These are phyloP conservation scores for Lottia gigantea DNA, from an alignment of 2,888 invertebrate genomes.

Conservation along the genomic window DNA sequence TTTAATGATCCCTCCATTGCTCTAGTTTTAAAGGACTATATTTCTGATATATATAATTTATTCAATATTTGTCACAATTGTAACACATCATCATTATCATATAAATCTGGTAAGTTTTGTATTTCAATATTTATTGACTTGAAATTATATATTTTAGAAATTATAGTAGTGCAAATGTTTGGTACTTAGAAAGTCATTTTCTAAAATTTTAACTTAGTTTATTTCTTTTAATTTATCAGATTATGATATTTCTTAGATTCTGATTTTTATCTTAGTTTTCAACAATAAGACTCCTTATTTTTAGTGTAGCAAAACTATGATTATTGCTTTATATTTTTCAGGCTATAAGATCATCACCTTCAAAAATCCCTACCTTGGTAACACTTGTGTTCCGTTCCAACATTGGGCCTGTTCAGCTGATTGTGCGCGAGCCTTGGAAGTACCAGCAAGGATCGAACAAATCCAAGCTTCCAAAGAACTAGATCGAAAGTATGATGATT, in stretches of 20 bases:
- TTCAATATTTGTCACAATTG: constrained; percentile 69
- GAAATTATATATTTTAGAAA: neutral
- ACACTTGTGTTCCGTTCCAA: constrained; percentile 71
- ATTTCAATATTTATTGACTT: too few species aligned
- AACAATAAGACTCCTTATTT: too few species aligned
- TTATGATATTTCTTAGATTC: too few species aligned
- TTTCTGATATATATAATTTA: constrained; percentile 66
- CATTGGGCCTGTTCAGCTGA: constrained; percentile 70
- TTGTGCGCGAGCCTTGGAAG: constrained; percentile 69
- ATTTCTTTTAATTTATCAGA: too few species aligned
- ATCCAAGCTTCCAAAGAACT: constrained; percentile 64
- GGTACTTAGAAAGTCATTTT: too few species aligned
- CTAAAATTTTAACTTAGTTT: too few species aligned
- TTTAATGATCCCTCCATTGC: constrained; percentile 64
- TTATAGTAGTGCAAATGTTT: too few species aligned
- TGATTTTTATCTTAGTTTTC: too few species aligned
- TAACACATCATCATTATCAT: constrained; percentile 51
- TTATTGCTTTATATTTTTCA: constrained; percentile 36
- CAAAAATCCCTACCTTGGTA: constrained; percentile 70
- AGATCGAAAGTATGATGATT: constrained; percentile 64
- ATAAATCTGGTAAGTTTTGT: constrained; percentile 58
- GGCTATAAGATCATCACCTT: constrained; percentile 71
- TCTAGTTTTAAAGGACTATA: constrained; percentile 66
- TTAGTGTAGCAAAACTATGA: too few species aligned
- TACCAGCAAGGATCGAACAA: constrained; percentile 68